Conservation (phyloP, 2,888 invertebrate species). For the Lordiphosa fenestrarum region DNA sequence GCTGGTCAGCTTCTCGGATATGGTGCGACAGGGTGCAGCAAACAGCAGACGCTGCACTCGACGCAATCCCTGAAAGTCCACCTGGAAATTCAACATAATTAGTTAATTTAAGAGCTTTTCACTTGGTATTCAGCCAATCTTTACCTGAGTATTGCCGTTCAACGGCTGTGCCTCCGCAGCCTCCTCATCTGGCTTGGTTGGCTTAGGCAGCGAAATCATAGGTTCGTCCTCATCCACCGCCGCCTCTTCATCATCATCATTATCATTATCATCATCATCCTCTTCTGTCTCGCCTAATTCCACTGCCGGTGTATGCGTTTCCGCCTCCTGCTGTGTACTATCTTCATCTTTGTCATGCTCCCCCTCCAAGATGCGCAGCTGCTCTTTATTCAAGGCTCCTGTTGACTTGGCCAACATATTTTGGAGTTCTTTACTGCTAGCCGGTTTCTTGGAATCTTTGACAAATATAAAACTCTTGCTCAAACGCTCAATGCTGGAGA, state of each 20-base stretch:
- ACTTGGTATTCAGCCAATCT: too few species aligned
- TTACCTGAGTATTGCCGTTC: conserved; percentile 57
- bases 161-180: conserved; percentile 22
- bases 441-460: conserved; percentile 62
- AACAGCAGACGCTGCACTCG: conserved; percentile 81
- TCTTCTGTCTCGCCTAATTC: conserved; percentile 2
- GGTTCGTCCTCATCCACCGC: conserved; percentile 64
- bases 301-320: not conserved
- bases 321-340: conserved; percentile 80
- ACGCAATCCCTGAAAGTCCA: conserved; percentile 84
- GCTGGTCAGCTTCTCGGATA: conserved; percentile 75
- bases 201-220: conserved; percentile 41
- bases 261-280: conserved; percentile 8
- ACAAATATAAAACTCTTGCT: conserved; percentile 85
- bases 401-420: conserved; percentile 82
- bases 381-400: conserved; percentile 86
- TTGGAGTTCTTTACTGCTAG: conserved; percentile 73
- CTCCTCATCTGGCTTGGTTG: not conserved
- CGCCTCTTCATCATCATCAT: conserved; percentile 17
- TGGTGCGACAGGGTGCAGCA: conserved; percentile 50
- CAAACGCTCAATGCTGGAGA: conserved; percentile 85
- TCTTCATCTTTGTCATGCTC: conserved; percentile 95
- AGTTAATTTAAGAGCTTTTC: too few species aligned
- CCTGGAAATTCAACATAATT: conserved; percentile 9
- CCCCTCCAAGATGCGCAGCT: conserved; percentile 86